A percentile compares a stretch with the other conserved stretches of the same genome.
Evolutionary conservation across 1,140 invertebrate genomes (phyloP).

Genomic region (Spodoptera litura): DNA sequence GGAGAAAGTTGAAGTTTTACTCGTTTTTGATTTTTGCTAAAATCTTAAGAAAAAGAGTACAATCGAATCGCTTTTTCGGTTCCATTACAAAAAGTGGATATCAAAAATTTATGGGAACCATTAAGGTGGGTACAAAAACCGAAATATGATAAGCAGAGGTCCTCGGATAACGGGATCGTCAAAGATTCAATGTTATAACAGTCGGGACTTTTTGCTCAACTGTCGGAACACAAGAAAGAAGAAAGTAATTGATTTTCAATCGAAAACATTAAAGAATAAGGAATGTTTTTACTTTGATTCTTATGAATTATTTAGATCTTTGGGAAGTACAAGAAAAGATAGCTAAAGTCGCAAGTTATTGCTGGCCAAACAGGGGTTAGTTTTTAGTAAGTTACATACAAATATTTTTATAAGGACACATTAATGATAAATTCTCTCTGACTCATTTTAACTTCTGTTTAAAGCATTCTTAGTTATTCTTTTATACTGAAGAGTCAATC

Average conservation of each 20-base stretch:
- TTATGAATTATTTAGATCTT: slow-evolving; percentile 29
- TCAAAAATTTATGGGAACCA: slow-evolving; percentile 82
- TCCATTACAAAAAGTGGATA: slow-evolving; percentile 72
- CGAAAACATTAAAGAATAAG: slow-evolving; percentile 20
- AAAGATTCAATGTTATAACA: slow-evolving; percentile 21
- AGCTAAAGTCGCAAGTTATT: background rate
- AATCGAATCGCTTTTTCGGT: slow-evolving; percentile 30
- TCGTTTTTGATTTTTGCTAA: background rate
- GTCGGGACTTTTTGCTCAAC: background rate
- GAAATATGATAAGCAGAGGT: slow-evolving; percentile 38
- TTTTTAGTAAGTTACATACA: too few relatives aligned
- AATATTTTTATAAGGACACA: too few relatives aligned
- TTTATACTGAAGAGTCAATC: too few relatives aligned
- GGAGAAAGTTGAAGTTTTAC: background rate
- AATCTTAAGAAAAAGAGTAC: background rate
- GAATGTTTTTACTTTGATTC: slow-evolving; percentile 4
- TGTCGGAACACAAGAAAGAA: background rate
- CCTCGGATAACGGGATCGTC: slow-evolving; percentile 13
- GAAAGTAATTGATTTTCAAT: slow-evolving; percentile 38
- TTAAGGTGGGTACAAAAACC: slow-evolving; percentile 51
- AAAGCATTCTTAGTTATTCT: too few relatives aligned
- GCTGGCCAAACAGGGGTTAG: too few relatives aligned
- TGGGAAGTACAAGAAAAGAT: background rate
- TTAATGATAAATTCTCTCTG: too few relatives aligned
- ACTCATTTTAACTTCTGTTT: too few relatives aligned